Evolutionary conservation across 2,797 vertebrate species (phyloP).

Genomic region (Myotis planiceps): DNA sequence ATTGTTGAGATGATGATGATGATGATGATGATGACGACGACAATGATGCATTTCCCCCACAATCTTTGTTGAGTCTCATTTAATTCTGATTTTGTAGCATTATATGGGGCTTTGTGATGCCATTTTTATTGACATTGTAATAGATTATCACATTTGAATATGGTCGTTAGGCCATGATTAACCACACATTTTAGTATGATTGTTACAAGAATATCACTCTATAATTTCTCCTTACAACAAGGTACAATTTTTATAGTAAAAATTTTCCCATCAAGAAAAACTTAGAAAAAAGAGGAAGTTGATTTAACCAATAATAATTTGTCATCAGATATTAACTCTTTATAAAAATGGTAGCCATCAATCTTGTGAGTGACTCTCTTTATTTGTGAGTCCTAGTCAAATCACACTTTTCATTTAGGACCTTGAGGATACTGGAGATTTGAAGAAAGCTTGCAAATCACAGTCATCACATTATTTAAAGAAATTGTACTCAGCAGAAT

Average conservation of each 20-base stretch:
- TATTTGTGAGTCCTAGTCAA: slow-evolving; percentile 25
- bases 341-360: background rate
- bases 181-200: background rate
- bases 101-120: background rate
- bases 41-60: background rate
- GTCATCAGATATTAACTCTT: background rate
- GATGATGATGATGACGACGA: background rate
- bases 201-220: background rate
- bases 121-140: background rate
- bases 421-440: background rate
- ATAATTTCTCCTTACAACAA: background rate
- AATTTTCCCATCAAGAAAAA: background rate
- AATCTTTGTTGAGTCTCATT: background rate
- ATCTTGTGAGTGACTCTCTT: background rate
- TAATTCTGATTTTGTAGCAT: slow-evolving; percentile 31
- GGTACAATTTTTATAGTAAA: background rate
- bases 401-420: background rate
- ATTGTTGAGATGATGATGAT: background rate
- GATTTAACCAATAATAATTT: background rate
- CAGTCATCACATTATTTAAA: background rate
- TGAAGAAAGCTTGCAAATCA: background rate
- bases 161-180: background rate
- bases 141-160: slow-evolving; percentile 1
- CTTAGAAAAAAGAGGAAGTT: background rate
- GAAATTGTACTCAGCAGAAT: background rate